These are phyloP conservation scores for Axinella damicornis DNA, from an alignment of 37 sponge, comb jelly and placozoan genomes.

Conservation along the genomic window DNA sequence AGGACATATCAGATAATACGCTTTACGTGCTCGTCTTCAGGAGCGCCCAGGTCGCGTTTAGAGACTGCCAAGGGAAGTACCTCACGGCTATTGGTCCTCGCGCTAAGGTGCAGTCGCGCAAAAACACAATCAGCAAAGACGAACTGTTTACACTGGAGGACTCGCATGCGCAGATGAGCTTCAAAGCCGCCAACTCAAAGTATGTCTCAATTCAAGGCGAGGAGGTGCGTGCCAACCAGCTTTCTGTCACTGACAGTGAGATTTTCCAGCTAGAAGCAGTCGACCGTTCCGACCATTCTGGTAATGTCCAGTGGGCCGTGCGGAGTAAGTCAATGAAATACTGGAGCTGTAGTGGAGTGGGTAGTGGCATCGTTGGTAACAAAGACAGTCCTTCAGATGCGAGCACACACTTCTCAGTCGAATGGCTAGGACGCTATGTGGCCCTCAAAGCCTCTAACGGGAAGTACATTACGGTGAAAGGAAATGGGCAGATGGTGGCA, in stretches of 20 bases:
- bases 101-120: conserved; percentile 77
- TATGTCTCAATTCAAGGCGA: conserved; percentile 73
- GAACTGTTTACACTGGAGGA: conserved; percentile 89
- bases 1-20: conserved; percentile 47
- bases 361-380: conserved; percentile 34
- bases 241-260: conserved; percentile 74
- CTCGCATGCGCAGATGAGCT: conserved; percentile 79
- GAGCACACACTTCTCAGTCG: conserved; percentile 67
- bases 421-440: conserved; percentile 83
- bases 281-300: conserved; percentile 69
- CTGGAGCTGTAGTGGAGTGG: conserved; percentile 43
- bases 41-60: conserved; percentile 83
- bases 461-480: conserved; percentile 73
- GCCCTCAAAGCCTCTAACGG: conserved; percentile 82
- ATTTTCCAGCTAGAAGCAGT: conserved; percentile 91
- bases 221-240: conserved; percentile 89
- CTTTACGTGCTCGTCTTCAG: conserved; percentile 85
- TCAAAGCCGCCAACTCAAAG: conserved; percentile 63
- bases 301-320: conserved; percentile 85
- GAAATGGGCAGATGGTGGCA: conserved; percentile 84
- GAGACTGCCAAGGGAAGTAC: conserved; percentile 81
- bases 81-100: conserved; percentile 86
- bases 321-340: conserved; percentile 84
- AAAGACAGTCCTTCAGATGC: conserved; percentile 1
- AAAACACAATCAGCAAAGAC: conserved; percentile 83